A percentile compares a stretch with the other conserved stretches of the same genome.
Evolutionary conservation across 2,888 invertebrate genomes (phyloP).

Genomic region (Eumacrocentrus americanus): DNA sequence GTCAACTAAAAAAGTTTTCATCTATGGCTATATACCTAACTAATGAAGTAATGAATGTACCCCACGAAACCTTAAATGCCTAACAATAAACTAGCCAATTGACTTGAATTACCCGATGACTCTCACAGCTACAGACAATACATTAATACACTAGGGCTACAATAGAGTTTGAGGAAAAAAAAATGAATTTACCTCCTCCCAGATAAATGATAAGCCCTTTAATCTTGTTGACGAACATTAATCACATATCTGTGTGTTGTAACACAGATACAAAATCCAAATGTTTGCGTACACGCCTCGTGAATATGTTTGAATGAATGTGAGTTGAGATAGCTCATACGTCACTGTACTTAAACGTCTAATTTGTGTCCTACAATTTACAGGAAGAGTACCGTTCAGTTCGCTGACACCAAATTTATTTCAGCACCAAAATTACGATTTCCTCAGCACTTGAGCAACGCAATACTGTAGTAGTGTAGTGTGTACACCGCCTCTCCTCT

Average conservation of each 20-base stretch:
- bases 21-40: no score
- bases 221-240: background rate
- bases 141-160: no score
- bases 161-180: no score
- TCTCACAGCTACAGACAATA: background rate
- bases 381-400: background rate
- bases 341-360: background rate
- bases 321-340: background rate
- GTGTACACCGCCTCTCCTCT: background rate
- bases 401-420: background rate
- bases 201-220: background rate
- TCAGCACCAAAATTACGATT: background rate
- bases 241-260: no score
- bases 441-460: no score
- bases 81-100: background rate
- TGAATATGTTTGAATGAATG: background rate
- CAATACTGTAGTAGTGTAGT: background rate
- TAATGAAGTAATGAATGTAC: no score
- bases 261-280: background rate
- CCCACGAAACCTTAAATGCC: background rate
- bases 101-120: background rate
- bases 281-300: background rate
- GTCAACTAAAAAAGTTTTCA: no score
- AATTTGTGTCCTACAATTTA: background rate
- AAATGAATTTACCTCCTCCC: background rate